Percentiles rank a stretch among this genome's conserved stretches.
Evolutionary conservation across 2,113 vertebrate species (phyloP).

Genomic region (Myotis yumanensis): DNA sequence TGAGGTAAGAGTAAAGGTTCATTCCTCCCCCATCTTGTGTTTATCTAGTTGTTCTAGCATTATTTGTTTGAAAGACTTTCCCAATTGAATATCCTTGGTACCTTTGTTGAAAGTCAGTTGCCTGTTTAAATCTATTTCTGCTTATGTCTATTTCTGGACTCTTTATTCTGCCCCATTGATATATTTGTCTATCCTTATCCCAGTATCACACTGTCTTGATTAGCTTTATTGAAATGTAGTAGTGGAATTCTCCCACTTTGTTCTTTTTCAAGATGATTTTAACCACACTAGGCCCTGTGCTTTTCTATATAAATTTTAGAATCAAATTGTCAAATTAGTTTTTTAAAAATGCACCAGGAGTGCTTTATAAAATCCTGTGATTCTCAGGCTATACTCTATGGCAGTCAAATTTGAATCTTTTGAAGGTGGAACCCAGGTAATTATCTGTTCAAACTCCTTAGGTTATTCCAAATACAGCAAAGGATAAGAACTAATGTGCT

Average conservation of each 20-base stretch:
- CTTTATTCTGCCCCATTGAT: background rate
- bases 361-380: background rate
- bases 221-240: slow-evolving; percentile 15
- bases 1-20: background rate
- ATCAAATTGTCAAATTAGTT: slow-evolving; percentile 9
- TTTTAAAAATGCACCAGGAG: background rate
- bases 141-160: background rate
- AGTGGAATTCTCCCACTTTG: background rate
- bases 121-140: background rate
- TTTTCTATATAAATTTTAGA: slow-evolving; percentile 26
- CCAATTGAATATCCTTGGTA: background rate
- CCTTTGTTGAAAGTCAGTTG: slow-evolving; percentile 26
- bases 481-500: background rate
- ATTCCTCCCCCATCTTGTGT: background rate
- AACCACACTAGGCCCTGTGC: background rate
- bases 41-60: background rate
- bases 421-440: background rate
- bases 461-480: background rate
- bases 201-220: background rate
- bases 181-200: background rate
- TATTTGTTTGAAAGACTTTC: background rate
- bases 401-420: slow-evolving; percentile 17
- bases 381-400: background rate
- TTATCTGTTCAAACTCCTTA: background rate
- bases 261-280: slow-evolving; percentile 17